These are phyloP conservation scores for Ennomos quercinarius DNA, from an alignment of 2,888 invertebrate genomes.

Conservation along the genomic window DNA sequence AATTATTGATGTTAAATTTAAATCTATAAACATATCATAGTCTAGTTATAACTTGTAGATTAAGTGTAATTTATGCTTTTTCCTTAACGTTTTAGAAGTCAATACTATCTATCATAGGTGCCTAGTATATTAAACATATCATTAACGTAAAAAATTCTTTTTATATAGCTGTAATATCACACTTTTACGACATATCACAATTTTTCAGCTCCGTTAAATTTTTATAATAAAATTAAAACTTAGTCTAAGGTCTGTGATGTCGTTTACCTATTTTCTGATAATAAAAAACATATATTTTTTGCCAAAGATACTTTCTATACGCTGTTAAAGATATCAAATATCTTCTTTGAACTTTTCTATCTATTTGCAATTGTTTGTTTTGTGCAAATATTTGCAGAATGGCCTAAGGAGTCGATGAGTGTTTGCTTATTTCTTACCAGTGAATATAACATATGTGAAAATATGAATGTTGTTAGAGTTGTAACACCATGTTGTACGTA, in stretches of 20 bases:
- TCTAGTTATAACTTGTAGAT: conserved; percentile 47
- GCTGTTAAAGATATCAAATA: conserved; percentile 77
- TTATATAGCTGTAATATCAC: conserved; percentile 40
- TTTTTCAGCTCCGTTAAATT: conserved; percentile 47
- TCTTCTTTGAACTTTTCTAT: conserved; percentile 58
- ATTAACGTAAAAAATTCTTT: conserved; percentile 48
- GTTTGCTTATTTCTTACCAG: conserved; percentile 32
- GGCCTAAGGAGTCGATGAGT: conserved; percentile 63
- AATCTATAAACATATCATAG: conserved; percentile 60
- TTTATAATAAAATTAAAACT: conserved; percentile 37
- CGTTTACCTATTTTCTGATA: conserved; percentile 70
- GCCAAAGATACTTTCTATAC: conserved; percentile 53
- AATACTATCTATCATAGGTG: conserved; percentile 68
- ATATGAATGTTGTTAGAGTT: conserved; percentile 49
- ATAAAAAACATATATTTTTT: conserved; percentile 66
- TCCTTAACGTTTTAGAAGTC: conserved; percentile 49
- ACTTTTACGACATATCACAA: conserved; percentile 41
- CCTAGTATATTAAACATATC: conserved; percentile 70
- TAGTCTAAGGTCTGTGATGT: conserved; percentile 70
- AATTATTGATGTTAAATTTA: conserved; percentile 72
- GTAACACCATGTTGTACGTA: conserved; percentile 59
- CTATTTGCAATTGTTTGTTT: conserved; percentile 44
- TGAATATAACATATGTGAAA: conserved; percentile 32
- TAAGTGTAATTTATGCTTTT: conserved; percentile 52
- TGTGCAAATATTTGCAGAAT: conserved; percentile 36